phyloP scores from a whole-genome alignment of 2,113 vertebrate species.

The Syrrhaptes paradoxus region DNA sequence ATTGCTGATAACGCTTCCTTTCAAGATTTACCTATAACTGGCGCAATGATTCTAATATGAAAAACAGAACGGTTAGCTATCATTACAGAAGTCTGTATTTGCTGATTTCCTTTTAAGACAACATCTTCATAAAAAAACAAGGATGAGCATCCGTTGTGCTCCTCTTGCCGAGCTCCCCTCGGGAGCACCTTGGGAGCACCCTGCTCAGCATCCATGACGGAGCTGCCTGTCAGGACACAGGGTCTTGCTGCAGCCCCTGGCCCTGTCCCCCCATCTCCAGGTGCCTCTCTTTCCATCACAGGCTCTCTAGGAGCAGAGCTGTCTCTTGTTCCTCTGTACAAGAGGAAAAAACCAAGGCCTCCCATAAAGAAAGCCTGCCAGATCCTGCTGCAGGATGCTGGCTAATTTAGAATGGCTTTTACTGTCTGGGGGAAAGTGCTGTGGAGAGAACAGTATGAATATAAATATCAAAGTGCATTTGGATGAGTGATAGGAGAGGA shows the following conservation, averaged over 20 bases:
- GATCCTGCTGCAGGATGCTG: background rate
- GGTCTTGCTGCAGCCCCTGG: background rate
- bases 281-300: background rate
- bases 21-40: background rate
- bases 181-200: background rate
- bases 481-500: background rate
- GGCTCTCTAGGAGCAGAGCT: background rate
- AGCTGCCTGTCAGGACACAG: background rate
- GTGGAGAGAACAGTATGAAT: background rate
- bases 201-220: rapidly evolving
- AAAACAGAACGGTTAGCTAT: background rate
- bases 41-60: background rate
- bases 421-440: background rate
- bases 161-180: rapidly evolving
- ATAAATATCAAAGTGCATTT: background rate
- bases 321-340: background rate
- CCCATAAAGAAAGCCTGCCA: background rate
- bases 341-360: background rate
- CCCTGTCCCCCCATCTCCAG: background rate
- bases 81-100: background rate
- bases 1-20: background rate
- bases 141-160: background rate
- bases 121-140: background rate
- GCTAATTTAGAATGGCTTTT: background rate
- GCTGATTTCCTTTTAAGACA: background rate